phyloP scores from a whole-genome alignment of 2,888 invertebrate genomes.

The Drosophila anceps region DNA sequence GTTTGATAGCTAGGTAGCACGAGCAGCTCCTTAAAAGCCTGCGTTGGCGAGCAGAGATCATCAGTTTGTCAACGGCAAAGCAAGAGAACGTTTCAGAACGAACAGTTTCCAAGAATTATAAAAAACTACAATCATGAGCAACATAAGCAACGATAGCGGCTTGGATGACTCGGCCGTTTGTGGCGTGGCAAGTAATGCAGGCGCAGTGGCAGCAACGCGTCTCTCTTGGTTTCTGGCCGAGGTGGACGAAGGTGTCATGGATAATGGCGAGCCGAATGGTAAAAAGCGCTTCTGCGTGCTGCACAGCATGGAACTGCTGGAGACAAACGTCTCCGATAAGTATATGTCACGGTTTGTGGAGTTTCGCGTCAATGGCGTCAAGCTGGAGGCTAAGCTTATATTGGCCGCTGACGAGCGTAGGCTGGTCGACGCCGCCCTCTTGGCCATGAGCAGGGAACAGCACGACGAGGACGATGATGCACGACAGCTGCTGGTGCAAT shows the following conservation, averaged over 20 bases:
- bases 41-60: conserved; percentile 6
- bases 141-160: conserved; percentile 67
- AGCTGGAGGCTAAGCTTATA: conserved; percentile 66
- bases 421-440: conserved; percentile 60
- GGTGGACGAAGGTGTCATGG: conserved; percentile 64
- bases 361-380: conserved; percentile 61
- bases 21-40: conserved; percentile 9
- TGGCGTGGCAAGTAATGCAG: conserved; percentile 18
- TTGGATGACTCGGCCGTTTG: conserved; percentile 62
- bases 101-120: not conserved
- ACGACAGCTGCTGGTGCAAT: conserved; percentile 64
- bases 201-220: conserved; percentile 49
- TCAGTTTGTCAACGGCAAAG: conserved; percentile 50
- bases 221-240: conserved; percentile 81
- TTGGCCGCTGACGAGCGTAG: conserved; percentile 73
- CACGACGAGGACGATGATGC: conserved; percentile 31
- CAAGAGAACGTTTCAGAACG: conserved; percentile 20
- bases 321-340: conserved; percentile 63
- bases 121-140: conserved; percentile 53
- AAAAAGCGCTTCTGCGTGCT: conserved; percentile 54
- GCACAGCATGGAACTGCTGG: conserved; percentile 79
- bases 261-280: conserved; percentile 43
- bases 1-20: not conserved
- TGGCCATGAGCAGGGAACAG: conserved; percentile 48
- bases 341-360: conserved; percentile 67